phyloP scores from a whole-genome alignment of 2,113 vertebrate species.

The Trematomus loennbergii region DNA sequence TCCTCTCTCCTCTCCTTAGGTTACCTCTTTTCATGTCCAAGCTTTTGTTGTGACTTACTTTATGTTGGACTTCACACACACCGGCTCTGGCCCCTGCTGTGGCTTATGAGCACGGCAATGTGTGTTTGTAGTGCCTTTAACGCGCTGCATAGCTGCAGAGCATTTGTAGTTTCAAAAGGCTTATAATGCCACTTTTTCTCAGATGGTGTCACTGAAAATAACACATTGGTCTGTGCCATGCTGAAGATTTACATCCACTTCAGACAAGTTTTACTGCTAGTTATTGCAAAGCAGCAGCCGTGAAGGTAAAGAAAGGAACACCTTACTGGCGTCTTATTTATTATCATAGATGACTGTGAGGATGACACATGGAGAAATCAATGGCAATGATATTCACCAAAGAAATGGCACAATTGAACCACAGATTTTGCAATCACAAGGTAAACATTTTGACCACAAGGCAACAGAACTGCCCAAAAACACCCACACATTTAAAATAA shows the following conservation, averaged over 20 bases:
- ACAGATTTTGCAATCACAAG: background rate
- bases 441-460: background rate
- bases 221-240: constrained; percentile 1
- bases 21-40: constrained; percentile 28
- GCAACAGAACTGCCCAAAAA: background rate
- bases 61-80: constrained; percentile 40
- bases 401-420: background rate
- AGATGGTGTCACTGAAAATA: constrained; percentile 38
- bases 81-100: constrained; percentile 47
- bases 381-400: background rate
- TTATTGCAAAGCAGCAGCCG: constrained; percentile 2
- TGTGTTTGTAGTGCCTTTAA: constrained; percentile 50
- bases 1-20: constrained; percentile 37
- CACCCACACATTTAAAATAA: background rate
- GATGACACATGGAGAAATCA: background rate
- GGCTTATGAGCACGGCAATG: constrained; percentile 35
- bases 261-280: background rate
- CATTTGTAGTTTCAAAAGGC: constrained; percentile 46
- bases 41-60: constrained; percentile 54
- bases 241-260: constrained; percentile 29
- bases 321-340: background rate
- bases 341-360: background rate
- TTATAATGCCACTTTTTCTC: constrained; percentile 36
- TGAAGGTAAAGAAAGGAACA: constrained; percentile 4
- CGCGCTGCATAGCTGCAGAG: constrained; percentile 31